phyloP scores from a whole-genome alignment of 1,140 invertebrate genomes.

The Diabrotica undecimpunctata region DNA sequence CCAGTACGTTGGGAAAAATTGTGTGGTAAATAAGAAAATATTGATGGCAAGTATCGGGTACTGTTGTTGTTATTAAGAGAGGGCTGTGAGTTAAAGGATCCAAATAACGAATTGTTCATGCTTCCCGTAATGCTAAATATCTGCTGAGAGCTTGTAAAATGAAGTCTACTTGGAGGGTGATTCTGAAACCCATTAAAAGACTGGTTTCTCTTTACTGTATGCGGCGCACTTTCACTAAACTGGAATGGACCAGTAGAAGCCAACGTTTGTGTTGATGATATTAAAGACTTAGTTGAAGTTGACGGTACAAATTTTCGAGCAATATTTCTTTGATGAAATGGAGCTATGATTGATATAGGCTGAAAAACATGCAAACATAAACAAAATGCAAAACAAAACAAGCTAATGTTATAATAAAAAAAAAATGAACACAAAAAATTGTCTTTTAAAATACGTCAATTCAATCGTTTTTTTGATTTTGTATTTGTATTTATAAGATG shows the following conservation, averaged over 20 bases:
- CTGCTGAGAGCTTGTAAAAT: constrained; percentile 7
- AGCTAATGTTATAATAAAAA: constrained; percentile 4
- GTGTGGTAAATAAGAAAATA: constrained; percentile 8
- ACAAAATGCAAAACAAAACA: constrained; percentile 19
- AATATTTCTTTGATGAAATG: constrained; percentile 38
- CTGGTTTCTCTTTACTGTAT: constrained; percentile 39
- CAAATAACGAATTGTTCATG: neutral
- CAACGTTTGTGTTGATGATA: constrained; percentile 14
- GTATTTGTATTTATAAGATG: too few relatives aligned
- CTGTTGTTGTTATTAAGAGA: neutral
- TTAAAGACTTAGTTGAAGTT: constrained; percentile 28
- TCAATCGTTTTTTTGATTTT: too few relatives aligned
- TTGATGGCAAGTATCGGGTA: constrained; percentile 5
- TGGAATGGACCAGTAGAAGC: neutral
- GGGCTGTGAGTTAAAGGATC: constrained; percentile 7
- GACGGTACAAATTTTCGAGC: constrained; percentile 21
- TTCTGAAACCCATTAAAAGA: constrained; percentile 45
- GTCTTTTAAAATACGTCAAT: too few relatives aligned
- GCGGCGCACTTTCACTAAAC: neutral
- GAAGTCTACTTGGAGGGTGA: constrained; percentile 3
- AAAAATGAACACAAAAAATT: neutral
- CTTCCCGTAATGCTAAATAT: constrained; percentile 8
- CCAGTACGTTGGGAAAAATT: constrained; percentile 17
- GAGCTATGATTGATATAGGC: constrained; percentile 47
- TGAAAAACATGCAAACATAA: constrained; percentile 45